Evolutionary conservation across 1,140 invertebrate species (phyloP).

Genomic region (Nymphalis io): DNA sequence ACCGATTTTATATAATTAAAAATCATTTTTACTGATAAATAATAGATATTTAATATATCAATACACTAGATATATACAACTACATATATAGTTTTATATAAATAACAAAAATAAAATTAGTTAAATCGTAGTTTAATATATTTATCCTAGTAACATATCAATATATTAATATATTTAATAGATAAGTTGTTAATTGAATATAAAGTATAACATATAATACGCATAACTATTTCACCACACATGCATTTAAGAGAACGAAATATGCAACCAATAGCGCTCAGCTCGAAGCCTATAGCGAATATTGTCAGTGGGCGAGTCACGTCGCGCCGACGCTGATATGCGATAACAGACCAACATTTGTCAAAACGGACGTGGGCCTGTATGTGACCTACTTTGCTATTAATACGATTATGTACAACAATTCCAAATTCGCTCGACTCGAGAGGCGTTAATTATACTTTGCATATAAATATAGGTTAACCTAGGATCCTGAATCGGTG

Average conservation of each 20-base stretch:
- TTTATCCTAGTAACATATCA: too few species aligned
- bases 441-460: constrained; percentile 16
- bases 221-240: neutral
- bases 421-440: constrained; percentile 6
- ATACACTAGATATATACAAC: too few species aligned
- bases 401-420: constrained; percentile 14
- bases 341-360: constrained; percentile 43
- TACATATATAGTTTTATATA: too few species aligned
- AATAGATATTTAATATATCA: too few species aligned
- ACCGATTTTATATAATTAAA: too few species aligned
- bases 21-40: too few species aligned
- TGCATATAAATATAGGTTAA: constrained; percentile 14
- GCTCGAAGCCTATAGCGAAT: constrained; percentile 11
- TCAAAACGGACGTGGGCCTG: constrained; percentile 43
- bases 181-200: neutral
- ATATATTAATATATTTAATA: neutral
- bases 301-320: constrained; percentile 37
- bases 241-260: constrained; percentile 12
- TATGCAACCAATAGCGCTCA: neutral
- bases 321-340: constrained; percentile 36
- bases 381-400: constrained; percentile 32
- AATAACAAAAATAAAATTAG: too few species aligned
- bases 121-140: too few species aligned
- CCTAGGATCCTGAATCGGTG: constrained; percentile 1
- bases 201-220: neutral